A percentile compares a stretch with the other conserved stretches of the same genome.
Conservation (phyloP, 1,140 invertebrate species). For the Ips typographus region DNA sequence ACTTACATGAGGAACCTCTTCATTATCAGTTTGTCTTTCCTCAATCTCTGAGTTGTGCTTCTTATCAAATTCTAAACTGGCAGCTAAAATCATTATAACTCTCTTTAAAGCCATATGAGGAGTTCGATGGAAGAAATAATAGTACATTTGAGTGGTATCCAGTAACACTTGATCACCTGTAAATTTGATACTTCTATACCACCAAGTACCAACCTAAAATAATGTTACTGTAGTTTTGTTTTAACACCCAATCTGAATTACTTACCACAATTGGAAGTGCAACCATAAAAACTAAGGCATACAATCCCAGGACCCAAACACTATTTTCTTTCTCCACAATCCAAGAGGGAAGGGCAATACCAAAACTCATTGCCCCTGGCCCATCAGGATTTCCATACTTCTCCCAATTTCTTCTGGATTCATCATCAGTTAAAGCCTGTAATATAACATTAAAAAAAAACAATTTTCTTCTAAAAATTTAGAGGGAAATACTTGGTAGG, state of each 20-base stretch:
- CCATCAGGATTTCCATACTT: slow-evolving; percentile 99
- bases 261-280: slow-evolving; percentile 82
- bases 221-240: slow-evolving; percentile 1
- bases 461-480: slow-evolving; percentile 49
- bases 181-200: slow-evolving; percentile 97
- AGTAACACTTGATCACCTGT: slow-evolving; percentile 94
- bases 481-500: slow-evolving; percentile 58
- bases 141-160: slow-evolving; percentile 95
- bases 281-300: slow-evolving; percentile 97
- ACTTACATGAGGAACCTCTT: slow-evolving; percentile 84
- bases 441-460: slow-evolving; percentile 28
- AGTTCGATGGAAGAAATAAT: slow-evolving; percentile 93
- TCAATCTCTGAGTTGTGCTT: slow-evolving; percentile 92
- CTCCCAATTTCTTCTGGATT: slow-evolving; percentile 96
- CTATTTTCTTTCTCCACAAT: slow-evolving; percentile 99
- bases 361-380: slow-evolving; percentile 97
- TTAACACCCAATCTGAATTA: neutral
- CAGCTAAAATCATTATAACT: slow-evolving; percentile 94
- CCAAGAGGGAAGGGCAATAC: slow-evolving; percentile 99
- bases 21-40: slow-evolving; percentile 91
- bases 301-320: slow-evolving; percentile 94
- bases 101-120: slow-evolving; percentile 93
- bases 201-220: slow-evolving; percentile 90
- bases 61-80: slow-evolving; percentile 94
- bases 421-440: slow-evolving; percentile 90